Conservation (phyloP, 2,113 vertebrate genomes). For the Trichechus manatus region DNA sequence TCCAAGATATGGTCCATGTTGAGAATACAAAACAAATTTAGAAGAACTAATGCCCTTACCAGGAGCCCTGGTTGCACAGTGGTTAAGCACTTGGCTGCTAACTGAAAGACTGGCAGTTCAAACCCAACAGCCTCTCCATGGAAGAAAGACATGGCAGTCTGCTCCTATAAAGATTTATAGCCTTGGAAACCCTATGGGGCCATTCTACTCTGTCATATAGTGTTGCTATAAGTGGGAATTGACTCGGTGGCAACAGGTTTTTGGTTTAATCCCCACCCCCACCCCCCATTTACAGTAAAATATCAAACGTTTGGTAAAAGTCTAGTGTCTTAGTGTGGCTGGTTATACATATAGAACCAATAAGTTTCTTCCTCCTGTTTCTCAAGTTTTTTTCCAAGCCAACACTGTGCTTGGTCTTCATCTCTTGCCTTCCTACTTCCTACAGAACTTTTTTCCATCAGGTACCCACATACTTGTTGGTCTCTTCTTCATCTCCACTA, state of each 20-base stretch:
- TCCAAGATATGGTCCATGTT: background rate
- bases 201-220: too few species aligned
- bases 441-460: background rate
- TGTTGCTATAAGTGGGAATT: too few species aligned
- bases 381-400: conserved; percentile 20
- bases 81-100: background rate
- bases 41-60: background rate
- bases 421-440: background rate
- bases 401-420: background rate
- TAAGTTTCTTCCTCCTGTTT: background rate
- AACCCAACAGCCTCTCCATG: too few species aligned
- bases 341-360: background rate
- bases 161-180: too few species aligned
- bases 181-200: too few species aligned
- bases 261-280: too few species aligned
- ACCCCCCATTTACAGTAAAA: conserved; percentile 44
- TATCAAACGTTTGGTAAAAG: background rate
- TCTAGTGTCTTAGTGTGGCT: background rate
- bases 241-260: too few species aligned
- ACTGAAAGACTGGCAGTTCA: background rate
- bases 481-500: background rate
- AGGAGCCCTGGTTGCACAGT: too few species aligned
- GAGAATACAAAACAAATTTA: conserved; percentile 20
- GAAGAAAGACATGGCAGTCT: too few species aligned
- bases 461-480: background rate